Evolutionary conservation across 2,113 vertebrate genomes (phyloP).

Genomic region (Eleginops maclovinus): DNA sequence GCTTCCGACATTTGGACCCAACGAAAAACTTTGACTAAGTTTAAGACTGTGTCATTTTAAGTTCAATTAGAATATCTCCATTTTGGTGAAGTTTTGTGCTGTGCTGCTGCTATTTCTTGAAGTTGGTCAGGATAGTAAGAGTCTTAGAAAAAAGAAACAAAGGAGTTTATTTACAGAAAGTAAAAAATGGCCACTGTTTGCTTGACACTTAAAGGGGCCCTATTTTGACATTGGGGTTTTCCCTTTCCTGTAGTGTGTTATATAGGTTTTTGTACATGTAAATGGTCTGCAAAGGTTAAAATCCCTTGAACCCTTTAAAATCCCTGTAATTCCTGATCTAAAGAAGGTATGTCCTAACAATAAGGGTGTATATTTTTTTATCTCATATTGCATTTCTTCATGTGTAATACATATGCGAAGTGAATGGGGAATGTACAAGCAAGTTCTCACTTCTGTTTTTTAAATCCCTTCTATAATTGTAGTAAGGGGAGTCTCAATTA

Average conservation of each 20-base stretch:
- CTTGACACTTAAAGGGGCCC: neutral
- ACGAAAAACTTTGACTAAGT: neutral
- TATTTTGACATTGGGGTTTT: no score
- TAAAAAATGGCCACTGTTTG: neutral
- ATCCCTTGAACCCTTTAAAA: no score
- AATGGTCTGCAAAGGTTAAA: no score
- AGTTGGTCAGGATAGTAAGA: neutral
- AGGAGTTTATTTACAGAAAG: neutral
- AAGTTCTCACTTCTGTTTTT: neutral
- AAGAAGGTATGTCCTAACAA: neutral
- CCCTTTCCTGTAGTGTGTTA: no score
- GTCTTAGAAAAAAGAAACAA: neutral
- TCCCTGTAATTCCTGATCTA: neutral
- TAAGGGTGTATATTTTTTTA: neutral
- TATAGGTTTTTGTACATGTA: no score
- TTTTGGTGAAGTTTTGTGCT: neutral
- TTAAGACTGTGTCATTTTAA: neutral
- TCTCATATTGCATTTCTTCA: neutral
- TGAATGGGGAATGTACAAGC: neutral
- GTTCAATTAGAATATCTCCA: neutral
- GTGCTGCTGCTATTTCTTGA: neutral
- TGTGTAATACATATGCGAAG: neutral
- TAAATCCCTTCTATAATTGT: neutral
- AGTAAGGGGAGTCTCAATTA: constrained; percentile 12
- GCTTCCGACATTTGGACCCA: constrained; percentile 10